Conservation (phyloP, 2,797 vertebrate species). For the Nannoperca australis region DNA sequence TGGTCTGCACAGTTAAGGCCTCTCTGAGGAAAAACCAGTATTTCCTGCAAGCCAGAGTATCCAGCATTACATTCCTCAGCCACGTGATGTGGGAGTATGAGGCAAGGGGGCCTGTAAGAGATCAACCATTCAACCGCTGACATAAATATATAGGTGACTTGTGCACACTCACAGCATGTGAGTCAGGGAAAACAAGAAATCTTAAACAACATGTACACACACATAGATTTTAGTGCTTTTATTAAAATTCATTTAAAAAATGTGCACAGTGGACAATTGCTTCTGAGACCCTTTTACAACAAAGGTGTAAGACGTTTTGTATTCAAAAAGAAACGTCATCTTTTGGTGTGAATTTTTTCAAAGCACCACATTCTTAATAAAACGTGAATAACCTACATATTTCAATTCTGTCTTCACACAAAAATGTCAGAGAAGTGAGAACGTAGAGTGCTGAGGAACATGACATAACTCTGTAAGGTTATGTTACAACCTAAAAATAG, state of each 20-base stretch:
- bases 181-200: neutral
- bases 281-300: slow-evolving; percentile 53
- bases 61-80: slow-evolving; percentile 50
- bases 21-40: slow-evolving; percentile 19
- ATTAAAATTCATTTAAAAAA: slow-evolving; percentile 37
- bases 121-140: neutral
- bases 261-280: slow-evolving; percentile 6
- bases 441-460: neutral
- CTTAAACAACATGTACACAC: neutral
- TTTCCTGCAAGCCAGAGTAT: slow-evolving; percentile 20
- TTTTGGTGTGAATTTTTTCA: slow-evolving; percentile 1
- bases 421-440: neutral
- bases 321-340: neutral
- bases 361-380: slow-evolving; percentile 1
- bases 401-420: neutral
- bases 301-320: slow-evolving; percentile 38
- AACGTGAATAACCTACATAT: neutral
- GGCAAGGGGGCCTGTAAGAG: neutral
- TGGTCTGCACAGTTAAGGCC: neutral
- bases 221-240: slow-evolving; percentile 32
- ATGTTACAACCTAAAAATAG: neutral
- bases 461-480: neutral
- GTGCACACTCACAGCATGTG: neutral
- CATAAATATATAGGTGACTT: slow-evolving; percentile 8
- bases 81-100: slow-evolving; percentile 42